A percentile compares a stretch with the other conserved stretches of the same genome.
phyloP scores from a whole-genome alignment of 92 coral and sea anemone species.

The Epizoanthus ramosus region DNA sequence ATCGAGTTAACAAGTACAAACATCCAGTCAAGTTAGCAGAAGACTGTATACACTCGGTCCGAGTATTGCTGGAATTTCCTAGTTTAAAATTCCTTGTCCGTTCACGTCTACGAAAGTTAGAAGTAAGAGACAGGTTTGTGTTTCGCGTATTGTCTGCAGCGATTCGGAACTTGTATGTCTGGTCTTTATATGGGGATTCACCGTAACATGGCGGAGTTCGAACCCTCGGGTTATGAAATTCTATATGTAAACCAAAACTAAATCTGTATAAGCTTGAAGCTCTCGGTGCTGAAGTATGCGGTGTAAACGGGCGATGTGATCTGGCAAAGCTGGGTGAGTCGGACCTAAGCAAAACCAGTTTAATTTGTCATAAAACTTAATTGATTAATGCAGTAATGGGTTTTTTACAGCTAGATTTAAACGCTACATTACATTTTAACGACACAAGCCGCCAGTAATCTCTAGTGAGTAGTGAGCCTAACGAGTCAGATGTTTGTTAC shows the following conservation, averaged over 20 bases:
- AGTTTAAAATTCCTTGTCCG: too few relatives aligned
- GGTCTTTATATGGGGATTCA: not conserved
- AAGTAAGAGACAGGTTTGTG: not conserved
- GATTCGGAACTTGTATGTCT: not conserved
- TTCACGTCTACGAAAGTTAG: not conserved
- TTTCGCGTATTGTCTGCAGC: not conserved
- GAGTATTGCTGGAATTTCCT: not conserved
- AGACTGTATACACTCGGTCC: not conserved
- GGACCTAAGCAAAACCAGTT: not conserved
- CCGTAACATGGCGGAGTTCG: constrained; percentile 4
- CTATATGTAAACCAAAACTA: not conserved
- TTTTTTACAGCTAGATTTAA: not conserved
- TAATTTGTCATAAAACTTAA: not conserved
- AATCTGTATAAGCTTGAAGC: not conserved
- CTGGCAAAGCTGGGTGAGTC: not conserved
- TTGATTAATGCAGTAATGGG: not conserved
- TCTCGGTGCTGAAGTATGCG: not conserved
- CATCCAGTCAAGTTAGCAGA: not conserved
- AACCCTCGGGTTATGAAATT: constrained; percentile 31
- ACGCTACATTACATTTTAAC: not conserved
- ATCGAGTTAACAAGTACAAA: not conserved
- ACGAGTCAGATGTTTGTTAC: not conserved
- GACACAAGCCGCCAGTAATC: not conserved
- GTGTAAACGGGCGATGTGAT: not conserved
- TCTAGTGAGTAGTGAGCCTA: not conserved